Percentiles rank a stretch among this genome's conserved stretches.
Evolutionary conservation across 1,140 invertebrate genomes (phyloP).

Genomic region (Cydia strobilella): DNA sequence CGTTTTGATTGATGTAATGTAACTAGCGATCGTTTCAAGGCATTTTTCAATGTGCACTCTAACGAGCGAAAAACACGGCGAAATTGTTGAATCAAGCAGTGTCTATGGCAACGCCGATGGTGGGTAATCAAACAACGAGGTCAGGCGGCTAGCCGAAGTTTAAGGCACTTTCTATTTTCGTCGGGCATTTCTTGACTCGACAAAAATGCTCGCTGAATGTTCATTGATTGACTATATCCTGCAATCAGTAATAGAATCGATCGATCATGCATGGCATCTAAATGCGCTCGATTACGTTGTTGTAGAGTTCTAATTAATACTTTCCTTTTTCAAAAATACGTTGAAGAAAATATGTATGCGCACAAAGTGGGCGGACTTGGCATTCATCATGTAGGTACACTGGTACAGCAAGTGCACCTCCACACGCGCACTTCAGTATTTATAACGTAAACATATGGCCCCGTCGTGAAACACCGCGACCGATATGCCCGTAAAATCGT

Average conservation of each 20-base stretch:
- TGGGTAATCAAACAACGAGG: constrained; percentile 42
- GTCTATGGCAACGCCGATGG: constrained; percentile 42
- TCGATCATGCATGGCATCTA: constrained; percentile 8
- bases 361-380: constrained; percentile 64
- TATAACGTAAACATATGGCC: constrained; percentile 72
- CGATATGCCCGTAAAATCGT: constrained; percentile 39
- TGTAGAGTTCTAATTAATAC: not conserved
- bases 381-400: constrained; percentile 57
- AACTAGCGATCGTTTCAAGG: constrained; percentile 14
- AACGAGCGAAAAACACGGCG: constrained; percentile 24
- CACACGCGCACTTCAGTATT: constrained; percentile 49
- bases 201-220: constrained; percentile 8
- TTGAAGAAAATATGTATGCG: constrained; percentile 1
- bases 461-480: constrained; percentile 42
- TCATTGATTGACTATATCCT: constrained; percentile 11
- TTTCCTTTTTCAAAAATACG: not conserved
- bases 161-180: constrained; percentile 33
- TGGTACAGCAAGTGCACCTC: constrained; percentile 47
- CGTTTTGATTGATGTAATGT: constrained; percentile 43
- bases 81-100: constrained; percentile 42
- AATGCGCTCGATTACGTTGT: not conserved
- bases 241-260: constrained; percentile 17
- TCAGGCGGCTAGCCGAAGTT: constrained; percentile 36
- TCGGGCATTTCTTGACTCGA: constrained; percentile 22
- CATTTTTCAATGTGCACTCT: constrained; percentile 7